Conservation (phyloP, 2,797 vertebrate genomes). For the Dipus sagitta region DNA sequence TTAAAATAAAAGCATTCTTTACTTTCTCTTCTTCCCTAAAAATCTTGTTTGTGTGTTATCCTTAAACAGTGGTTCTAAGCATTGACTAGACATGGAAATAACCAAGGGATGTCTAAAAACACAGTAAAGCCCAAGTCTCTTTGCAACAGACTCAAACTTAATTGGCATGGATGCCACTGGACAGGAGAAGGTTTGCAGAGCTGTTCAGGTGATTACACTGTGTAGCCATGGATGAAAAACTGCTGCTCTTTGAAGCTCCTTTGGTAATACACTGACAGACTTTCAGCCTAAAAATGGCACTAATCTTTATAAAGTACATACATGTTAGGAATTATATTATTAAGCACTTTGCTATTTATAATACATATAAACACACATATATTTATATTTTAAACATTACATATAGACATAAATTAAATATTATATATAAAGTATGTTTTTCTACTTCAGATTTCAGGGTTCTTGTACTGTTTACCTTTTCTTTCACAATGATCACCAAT, state of each 20-base stretch:
- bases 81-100: neutral
- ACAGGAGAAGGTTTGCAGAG: neutral
- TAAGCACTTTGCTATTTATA: neutral
- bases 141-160: neutral
- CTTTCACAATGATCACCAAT: neutral
- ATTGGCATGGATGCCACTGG: neutral
- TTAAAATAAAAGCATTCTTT: slow-evolving; percentile 60
- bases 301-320: slow-evolving; percentile 18
- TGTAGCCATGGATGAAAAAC: neutral
- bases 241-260: neutral
- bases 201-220: neutral
- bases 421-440: no score
- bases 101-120: neutral
- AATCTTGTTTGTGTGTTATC: slow-evolving; percentile 55
- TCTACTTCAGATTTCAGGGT: neutral
- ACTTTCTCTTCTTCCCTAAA: neutral
- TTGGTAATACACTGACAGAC: neutral
- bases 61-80: slow-evolving; percentile 24
- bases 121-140: neutral
- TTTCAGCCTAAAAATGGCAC: neutral
- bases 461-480: neutral
- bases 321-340: slow-evolving; percentile 25
- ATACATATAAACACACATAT: neutral
- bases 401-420: no score
- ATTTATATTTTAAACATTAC: no score